phyloP scores from a whole-genome alignment of 1,140 invertebrate species.

The Trichoplusia ni region DNA sequence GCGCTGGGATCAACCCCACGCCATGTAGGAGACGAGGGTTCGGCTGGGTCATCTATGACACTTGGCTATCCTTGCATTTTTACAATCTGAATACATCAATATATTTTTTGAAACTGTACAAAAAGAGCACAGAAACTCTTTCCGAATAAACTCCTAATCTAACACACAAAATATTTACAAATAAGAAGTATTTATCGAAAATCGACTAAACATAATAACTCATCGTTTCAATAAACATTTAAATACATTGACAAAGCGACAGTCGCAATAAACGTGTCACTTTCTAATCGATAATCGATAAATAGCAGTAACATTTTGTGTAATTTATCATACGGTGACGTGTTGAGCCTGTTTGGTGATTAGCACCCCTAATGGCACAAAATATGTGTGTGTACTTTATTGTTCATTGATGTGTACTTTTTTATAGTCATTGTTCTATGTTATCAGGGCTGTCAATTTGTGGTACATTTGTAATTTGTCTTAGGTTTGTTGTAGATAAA shows the following conservation, averaged over 20 bases:
- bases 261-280: constrained; percentile 30
- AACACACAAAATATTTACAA: not conserved
- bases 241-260: constrained; percentile 5
- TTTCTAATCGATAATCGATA: constrained; percentile 60
- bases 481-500: not conserved
- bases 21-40: too few species aligned
- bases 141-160: too few species aligned
- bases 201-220: not conserved
- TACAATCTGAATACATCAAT: too few species aligned
- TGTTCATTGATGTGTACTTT: constrained; percentile 14
- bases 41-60: too few species aligned
- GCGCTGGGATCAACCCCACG: too few species aligned
- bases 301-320: constrained; percentile 34
- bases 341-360: constrained; percentile 45
- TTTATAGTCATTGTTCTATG: constrained; percentile 5
- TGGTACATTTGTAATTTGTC: constrained; percentile 3
- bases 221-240: not conserved
- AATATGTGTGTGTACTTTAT: constrained; percentile 19
- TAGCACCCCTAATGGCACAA: constrained; percentile 30
- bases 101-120: too few species aligned
- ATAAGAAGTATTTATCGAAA: not conserved
- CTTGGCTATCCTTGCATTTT: too few species aligned
- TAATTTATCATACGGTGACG: constrained; percentile 55
- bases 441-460: constrained; percentile 13
- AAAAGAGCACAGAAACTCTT: too few species aligned